phyloP scores from a whole-genome alignment of 1,140 invertebrate genomes.

The Vollenhovia emeryi region DNA sequence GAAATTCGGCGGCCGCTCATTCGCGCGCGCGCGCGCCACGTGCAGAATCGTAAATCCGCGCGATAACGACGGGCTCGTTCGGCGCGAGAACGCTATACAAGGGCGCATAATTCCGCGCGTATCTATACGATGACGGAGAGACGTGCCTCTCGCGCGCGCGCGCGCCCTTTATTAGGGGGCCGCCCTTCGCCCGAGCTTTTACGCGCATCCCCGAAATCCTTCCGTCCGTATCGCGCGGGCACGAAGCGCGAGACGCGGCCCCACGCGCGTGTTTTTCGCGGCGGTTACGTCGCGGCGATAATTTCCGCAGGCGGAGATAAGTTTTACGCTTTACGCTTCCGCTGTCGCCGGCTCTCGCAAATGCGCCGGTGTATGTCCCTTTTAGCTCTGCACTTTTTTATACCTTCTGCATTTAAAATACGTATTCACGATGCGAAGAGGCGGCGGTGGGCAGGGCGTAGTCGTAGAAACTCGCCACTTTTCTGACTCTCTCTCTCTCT shows the following conservation, averaged over 20 bases:
- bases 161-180: conserved; percentile 56
- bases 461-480: conserved; percentile 5
- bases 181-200: conserved; percentile 64
- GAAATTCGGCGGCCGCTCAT: conserved; percentile 12
- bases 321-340: conserved; percentile 51
- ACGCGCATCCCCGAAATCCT: conserved; percentile 52
- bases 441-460: not conserved
- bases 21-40: not conserved
- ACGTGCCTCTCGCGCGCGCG: conserved; percentile 17
- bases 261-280: conserved; percentile 17
- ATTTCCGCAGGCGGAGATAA: conserved; percentile 55
- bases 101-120: conserved; percentile 49
- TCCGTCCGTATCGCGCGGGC: conserved; percentile 20
- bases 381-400: conserved; percentile 43
- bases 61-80: conserved; percentile 37
- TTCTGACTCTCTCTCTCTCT: not conserved
- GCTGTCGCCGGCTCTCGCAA: conserved; percentile 19
- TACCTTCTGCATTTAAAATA: conserved; percentile 26
- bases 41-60: conserved; percentile 65
- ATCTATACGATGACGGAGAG: conserved; percentile 34
- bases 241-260: conserved; percentile 41
- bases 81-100: not conserved
- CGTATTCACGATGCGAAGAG: not conserved
- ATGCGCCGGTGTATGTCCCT: not conserved
- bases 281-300: conserved; percentile 44